phyloP scores from a whole-genome alignment of 2,113 vertebrate genomes.

The Equus przewalskii region DNA sequence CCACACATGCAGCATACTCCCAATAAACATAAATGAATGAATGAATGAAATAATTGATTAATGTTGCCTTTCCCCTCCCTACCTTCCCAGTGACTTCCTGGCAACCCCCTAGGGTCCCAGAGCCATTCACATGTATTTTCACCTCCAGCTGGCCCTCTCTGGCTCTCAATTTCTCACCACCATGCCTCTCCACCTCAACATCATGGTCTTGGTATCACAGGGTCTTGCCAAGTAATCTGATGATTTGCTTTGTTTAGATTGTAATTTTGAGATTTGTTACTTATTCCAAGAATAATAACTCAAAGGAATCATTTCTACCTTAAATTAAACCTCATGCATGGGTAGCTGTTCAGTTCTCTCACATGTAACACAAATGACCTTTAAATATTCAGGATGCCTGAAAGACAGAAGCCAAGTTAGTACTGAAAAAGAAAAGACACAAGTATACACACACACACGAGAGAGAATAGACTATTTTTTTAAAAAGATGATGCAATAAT shows the following conservation, averaged over 20 bases:
- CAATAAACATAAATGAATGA: not conserved
- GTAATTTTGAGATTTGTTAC: not conserved
- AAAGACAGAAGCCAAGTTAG: slow-evolving; percentile 5
- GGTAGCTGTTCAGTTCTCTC: not conserved
- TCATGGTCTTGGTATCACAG: not conserved
- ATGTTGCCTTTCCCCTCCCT: not conserved
- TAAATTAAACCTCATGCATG: not conserved
- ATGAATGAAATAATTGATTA: not conserved
- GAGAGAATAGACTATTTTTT: not conserved
- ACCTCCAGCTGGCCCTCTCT: not conserved
- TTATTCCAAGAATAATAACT: slow-evolving; percentile 5
- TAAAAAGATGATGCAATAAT: not conserved
- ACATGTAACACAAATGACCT: not conserved
- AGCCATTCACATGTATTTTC: not conserved
- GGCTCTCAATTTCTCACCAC: not conserved
- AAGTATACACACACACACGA: not conserved
- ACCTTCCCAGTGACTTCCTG: not conserved
- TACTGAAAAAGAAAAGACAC: not conserved
- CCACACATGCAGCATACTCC: not conserved
- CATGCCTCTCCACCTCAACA: not conserved
- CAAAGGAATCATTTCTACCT: not conserved
- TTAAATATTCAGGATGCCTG: not conserved
- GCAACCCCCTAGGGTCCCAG: not conserved
- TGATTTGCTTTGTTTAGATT: not conserved
- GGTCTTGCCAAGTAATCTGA: not conserved